A percentile compares a stretch with the other conserved stretches of the same genome.
Evolutionary conservation across 2,797 vertebrate genomes (phyloP).

Genomic region (Thalassophryne amazonica): DNA sequence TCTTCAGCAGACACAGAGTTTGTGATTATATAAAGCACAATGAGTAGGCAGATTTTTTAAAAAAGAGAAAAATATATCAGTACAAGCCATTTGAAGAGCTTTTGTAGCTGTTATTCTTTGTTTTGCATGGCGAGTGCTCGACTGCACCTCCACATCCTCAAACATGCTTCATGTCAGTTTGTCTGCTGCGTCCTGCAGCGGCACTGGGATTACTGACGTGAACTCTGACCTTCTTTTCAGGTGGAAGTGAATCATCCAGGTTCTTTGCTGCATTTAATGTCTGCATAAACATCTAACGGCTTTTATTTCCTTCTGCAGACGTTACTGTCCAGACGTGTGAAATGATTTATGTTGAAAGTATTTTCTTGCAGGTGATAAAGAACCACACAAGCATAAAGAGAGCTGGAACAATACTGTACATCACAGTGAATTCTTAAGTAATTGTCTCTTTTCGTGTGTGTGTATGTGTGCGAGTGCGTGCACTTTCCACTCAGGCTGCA

Average conservation of each 20-base stretch:
- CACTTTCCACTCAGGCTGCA: neutral
- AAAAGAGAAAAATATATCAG: slow-evolving; percentile 52
- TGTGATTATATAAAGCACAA: slow-evolving; percentile 65
- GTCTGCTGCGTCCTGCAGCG: slow-evolving; percentile 52
- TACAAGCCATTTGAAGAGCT: slow-evolving; percentile 60
- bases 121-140: slow-evolving; percentile 38
- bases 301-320: no score
- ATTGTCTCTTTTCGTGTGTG: neutral
- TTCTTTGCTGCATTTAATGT: neutral
- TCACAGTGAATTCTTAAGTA: neutral
- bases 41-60: slow-evolving; percentile 69
- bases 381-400: neutral
- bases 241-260: slow-evolving; percentile 11
- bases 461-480: neutral
- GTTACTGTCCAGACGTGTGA: no score
- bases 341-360: no score
- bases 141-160: slow-evolving; percentile 61
- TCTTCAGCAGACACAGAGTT: slow-evolving; percentile 4
- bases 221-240: slow-evolving; percentile 17
- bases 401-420: neutral
- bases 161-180: slow-evolving; percentile 56
- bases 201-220: slow-evolving; percentile 26
- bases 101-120: slow-evolving; percentile 49
- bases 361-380: neutral
- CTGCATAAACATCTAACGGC: no score